Conservation (phyloP, 37 sponge, comb jelly and placozoan species). For the Spongilla lacustris region DNA sequence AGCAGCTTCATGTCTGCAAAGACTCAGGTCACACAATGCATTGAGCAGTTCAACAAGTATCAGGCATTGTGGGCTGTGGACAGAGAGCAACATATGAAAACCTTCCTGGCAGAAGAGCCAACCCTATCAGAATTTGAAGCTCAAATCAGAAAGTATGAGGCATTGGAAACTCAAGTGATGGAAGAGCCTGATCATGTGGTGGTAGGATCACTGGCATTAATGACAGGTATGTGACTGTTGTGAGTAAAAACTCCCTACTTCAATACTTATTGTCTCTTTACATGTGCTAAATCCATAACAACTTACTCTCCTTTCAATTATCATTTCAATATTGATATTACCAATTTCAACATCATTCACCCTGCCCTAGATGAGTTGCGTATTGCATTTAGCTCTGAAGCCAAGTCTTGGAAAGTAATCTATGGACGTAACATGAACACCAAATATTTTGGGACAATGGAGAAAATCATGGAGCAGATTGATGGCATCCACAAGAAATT, state of each 20-base stretch:
- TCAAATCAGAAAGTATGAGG: slow-evolving; percentile 58
- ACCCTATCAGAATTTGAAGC: slow-evolving; percentile 90
- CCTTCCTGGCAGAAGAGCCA: slow-evolving; percentile 81
- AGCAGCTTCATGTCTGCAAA: slow-evolving; percentile 91
- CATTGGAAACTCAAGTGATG: slow-evolving; percentile 46
- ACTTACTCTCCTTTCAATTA: too few species aligned
- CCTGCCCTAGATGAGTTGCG: slow-evolving; percentile 69
- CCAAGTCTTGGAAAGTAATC: slow-evolving; percentile 87
- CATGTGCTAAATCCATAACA: too few species aligned
- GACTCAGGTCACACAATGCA: slow-evolving; percentile 62
- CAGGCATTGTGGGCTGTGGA: slow-evolving; percentile 88
- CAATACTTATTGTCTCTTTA: not conserved
- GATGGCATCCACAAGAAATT: slow-evolving; percentile 83
- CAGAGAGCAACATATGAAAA: slow-evolving; percentile 61
- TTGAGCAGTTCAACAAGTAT: slow-evolving; percentile 84
- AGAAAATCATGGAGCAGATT: slow-evolving; percentile 77
- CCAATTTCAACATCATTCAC: too few species aligned
- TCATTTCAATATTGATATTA: too few species aligned
- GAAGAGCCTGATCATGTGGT: slow-evolving; percentile 54
- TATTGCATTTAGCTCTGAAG: slow-evolving; percentile 87
- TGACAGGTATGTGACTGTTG: slow-evolving; percentile 48
- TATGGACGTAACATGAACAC: slow-evolving; percentile 86
- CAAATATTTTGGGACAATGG: slow-evolving; percentile 74
- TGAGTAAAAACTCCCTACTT: not conserved
- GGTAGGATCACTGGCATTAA: slow-evolving; percentile 72